Base-by-base conservation (phyloP, 1,140 invertebrate species). In the Brachionus calyciflorus region DNA sequence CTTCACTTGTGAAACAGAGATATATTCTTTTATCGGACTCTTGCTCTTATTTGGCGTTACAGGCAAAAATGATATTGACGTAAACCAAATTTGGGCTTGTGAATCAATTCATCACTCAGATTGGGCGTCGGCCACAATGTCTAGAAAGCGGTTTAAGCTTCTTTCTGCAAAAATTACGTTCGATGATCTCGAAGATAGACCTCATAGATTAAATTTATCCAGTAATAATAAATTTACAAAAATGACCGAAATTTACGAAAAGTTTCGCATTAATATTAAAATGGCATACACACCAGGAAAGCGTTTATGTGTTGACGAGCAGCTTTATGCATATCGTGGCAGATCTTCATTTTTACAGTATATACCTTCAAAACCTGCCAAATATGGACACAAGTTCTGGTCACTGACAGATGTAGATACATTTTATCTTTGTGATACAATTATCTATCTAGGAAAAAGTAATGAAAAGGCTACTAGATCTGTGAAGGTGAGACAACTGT, bases 211-310 rank as follows among this genome's bases (percentile, higher is more conserved):
- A 37, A 37, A 5, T 12, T 21, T 12, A 26, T 28, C 24, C n/a
- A 30, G 24, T 10, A 30, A 55, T n/a, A 55, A 55, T 12, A 55
- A 55, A 55, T 55, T 55, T 55, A 30, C 53, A 30, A 55, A 55
- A 55, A 30, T 55, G 2, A 30, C 2, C 3, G 53, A 28, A 55
- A 55, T 55, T 4, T 55, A 28, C 30, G 53, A 28, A 30, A 55
- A 30, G 12, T 55, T 55, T 30, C 6, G 26, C n/a, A 28, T 30
- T n/a, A 55, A 55, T 28, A 55, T 55, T 28, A 30, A 28, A 12
- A 1, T 26, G 3, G 24, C 26, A 9, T 21, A 41, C 12, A 41
- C n/a, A 21, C 57, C 57, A 17, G 17, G 57, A 41, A 19, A 63
- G 6, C 40, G 30, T 41, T 21, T 63, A 9, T 41, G n/a, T 21